Evolutionary conservation across 2,888 invertebrate genomes (phyloP).

Genomic region (Thecocarcelia acutangulata): DNA sequence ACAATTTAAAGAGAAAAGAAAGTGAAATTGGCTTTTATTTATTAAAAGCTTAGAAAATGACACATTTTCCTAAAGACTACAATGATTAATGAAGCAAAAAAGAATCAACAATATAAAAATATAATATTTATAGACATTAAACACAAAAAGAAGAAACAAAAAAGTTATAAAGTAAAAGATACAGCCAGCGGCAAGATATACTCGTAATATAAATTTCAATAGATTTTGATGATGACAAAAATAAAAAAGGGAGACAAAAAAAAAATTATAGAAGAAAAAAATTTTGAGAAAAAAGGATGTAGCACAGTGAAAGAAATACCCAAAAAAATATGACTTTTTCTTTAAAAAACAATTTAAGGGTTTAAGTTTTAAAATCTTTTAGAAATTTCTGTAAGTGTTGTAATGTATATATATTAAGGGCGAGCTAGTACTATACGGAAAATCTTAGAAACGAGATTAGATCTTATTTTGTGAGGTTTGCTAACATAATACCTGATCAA

Average conservation of each 20-base stretch:
- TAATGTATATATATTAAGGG: no score
- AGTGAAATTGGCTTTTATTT: conserved; percentile 55
- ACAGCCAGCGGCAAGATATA: neutral
- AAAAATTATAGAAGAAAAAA: neutral
- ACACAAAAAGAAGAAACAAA: conserved; percentile 5
- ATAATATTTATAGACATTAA: conserved; percentile 27
- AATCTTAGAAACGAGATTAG: no score
- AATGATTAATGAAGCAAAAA: conserved; percentile 64
- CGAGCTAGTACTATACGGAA: no score
- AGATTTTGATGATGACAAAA: neutral
- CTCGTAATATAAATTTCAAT: conserved; percentile 40
- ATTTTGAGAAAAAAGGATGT: neutral
- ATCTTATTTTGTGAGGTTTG: no score
- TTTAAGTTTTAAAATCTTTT: no score
- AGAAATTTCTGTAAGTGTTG: no score
- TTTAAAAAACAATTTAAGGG: no score
- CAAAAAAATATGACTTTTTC: no score
- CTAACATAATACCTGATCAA: no score
- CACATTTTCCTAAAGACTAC: conserved; percentile 57
- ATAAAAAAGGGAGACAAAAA: conserved; percentile 12
- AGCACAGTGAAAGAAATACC: no score
- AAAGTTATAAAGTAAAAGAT: conserved; percentile 14
- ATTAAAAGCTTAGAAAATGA: conserved; percentile 58
- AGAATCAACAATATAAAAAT: conserved; percentile 53
- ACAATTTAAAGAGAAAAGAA: conserved; percentile 24